Percentiles rank a stretch among this genome's conserved stretches.
Conservation (phyloP, 2,888 invertebrate genomes). For the Lasioglossum zephyrum region DNA sequence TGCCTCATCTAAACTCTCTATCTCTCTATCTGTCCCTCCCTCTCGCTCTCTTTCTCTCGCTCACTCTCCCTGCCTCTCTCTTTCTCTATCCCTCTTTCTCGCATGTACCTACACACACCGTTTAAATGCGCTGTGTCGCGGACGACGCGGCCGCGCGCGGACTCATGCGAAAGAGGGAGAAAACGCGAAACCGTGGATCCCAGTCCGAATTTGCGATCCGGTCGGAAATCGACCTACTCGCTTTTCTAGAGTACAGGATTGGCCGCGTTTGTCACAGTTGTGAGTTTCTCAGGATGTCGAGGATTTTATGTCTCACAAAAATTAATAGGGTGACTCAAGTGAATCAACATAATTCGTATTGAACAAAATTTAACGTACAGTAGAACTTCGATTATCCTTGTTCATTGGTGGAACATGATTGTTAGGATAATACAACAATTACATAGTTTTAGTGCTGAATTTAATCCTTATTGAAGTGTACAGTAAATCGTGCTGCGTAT, state of each 20-base stretch:
- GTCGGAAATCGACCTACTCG: background rate
- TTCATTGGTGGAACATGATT: too few relatives aligned
- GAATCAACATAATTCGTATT: too few relatives aligned
- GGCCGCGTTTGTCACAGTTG: background rate
- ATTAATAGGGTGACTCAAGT: background rate
- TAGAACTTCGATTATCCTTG: too few relatives aligned
- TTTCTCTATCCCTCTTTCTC: conserved; percentile 34
- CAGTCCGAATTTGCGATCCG: background rate
- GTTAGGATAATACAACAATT: too few relatives aligned
- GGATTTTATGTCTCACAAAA: background rate
- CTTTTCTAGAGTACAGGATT: background rate
- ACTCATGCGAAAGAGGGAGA: conserved; percentile 66
- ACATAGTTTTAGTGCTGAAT: too few relatives aligned
- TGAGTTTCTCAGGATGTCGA: background rate
- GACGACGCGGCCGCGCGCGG: conserved; percentile 62
- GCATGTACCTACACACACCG: conserved; percentile 73
- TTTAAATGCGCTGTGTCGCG: conserved; percentile 72
- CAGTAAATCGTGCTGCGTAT: too few relatives aligned
- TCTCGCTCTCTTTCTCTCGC: background rate
- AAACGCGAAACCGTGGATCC: conserved; percentile 5
- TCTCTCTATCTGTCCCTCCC: background rate
- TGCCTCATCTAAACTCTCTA: conserved; percentile 79
- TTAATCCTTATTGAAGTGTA: too few relatives aligned
- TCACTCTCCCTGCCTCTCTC: background rate
- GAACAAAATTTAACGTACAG: too few relatives aligned